Evolutionary conservation across 1,140 invertebrate genomes (phyloP).

Genomic region (Triops cancriformis): DNA sequence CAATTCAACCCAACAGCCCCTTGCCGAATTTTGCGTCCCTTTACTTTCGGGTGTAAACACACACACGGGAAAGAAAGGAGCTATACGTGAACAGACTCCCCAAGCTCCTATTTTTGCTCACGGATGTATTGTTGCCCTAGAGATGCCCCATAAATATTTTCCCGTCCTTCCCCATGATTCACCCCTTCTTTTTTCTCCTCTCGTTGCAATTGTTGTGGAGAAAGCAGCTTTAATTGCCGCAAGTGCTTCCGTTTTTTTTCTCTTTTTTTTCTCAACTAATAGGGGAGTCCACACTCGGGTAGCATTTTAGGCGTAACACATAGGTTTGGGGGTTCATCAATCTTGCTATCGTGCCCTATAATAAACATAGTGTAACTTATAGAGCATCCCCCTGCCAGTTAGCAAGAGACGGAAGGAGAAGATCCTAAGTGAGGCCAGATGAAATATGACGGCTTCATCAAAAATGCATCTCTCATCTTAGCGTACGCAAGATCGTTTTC

Average conservation of each 20-base stretch:
- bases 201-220: not conserved
- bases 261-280: not conserved
- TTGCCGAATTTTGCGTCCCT: not conserved
- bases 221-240: not conserved
- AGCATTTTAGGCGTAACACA: not conserved
- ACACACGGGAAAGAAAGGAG: not conserved
- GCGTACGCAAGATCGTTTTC: not conserved
- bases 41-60: not conserved
- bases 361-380: not conserved
- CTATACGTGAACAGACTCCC: not conserved
- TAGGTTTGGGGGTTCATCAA: not conserved
- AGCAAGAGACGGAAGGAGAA: not conserved
- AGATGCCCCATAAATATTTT: not conserved
- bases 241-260: not conserved
- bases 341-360: not conserved
- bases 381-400: not conserved
- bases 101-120: not conserved
- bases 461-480: not conserved
- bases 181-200: not conserved
- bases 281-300: not conserved
- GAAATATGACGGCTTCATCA: slow-evolving; percentile 1
- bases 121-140: not conserved
- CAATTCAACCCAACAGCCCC: not conserved
- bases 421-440: not conserved
- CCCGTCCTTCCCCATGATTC: not conserved